Conservation (phyloP, 2,888 invertebrate species). For the Erebia epiphron region DNA sequence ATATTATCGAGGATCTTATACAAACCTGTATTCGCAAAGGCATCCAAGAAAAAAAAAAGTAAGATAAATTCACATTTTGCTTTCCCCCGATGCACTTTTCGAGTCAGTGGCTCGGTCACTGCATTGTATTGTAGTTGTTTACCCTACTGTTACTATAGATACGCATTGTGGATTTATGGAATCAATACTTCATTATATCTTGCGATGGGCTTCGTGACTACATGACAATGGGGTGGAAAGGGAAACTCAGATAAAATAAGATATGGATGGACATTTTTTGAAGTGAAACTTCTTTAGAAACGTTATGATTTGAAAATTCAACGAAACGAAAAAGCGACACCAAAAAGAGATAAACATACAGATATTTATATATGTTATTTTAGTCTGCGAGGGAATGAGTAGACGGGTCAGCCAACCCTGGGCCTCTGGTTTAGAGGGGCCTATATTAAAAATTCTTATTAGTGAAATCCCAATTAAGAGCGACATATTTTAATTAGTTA, state of each 20-base stretch:
- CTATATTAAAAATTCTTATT: no score
- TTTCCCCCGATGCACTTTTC: conserved; percentile 23
- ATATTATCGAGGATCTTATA: no score
- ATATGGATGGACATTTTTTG: background rate
- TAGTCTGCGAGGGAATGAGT: no score
- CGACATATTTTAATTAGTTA: no score
- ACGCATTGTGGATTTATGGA: conserved; percentile 15
- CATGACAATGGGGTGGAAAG: conserved; percentile 19
- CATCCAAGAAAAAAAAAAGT: background rate
- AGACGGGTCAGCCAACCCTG: no score
- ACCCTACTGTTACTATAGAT: conserved; percentile 29
- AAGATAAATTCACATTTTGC: conserved; percentile 13
- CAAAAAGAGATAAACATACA: no score
- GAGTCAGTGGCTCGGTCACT: conserved; percentile 18
- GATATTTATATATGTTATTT: no score
- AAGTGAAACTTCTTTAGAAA: background rate
- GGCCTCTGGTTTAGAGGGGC: no score
- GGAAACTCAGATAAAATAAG: conserved; percentile 3
- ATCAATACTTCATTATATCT: conserved; percentile 11
- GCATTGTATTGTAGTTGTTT: conserved; percentile 27
- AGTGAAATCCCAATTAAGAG: no score
- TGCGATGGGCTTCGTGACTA: conserved; percentile 9
- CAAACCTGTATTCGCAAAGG: background rate
- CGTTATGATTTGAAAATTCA: no score
- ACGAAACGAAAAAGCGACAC: no score